phyloP scores from a whole-genome alignment of 2,888 invertebrate species.

The Tachina fera region DNA sequence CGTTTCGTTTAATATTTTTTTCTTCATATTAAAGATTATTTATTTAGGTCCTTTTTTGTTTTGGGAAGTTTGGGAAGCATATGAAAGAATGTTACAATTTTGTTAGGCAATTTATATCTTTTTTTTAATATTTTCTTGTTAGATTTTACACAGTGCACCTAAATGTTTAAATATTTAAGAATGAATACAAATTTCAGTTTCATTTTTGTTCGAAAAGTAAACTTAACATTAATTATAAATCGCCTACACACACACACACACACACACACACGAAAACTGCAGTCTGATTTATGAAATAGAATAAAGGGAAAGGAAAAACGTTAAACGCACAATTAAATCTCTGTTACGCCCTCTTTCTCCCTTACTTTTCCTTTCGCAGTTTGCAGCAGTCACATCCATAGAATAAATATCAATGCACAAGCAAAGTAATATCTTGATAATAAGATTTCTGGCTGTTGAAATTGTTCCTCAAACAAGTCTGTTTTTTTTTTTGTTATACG shows the following conservation, averaged over 20 bases:
- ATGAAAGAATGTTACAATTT: conserved; percentile 58
- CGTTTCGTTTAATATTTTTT: conserved; percentile 12
- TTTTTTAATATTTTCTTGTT: conserved; percentile 68
- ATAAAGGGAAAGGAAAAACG: not conserved
- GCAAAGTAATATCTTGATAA: conserved; percentile 42
- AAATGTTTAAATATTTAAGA: conserved; percentile 54
- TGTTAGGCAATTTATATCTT: conserved; percentile 37
- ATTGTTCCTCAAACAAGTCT: conserved; percentile 25
- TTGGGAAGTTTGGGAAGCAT: not conserved
- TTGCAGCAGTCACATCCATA: not conserved
- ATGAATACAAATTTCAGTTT: conserved; percentile 12
- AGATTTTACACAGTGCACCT: conserved; percentile 67
- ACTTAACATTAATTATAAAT: conserved; percentile 75
- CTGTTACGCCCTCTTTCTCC: conserved; percentile 76
- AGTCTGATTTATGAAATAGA: conserved; percentile 1
- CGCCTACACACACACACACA: conserved; percentile 69
- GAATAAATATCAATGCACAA: conserved; percentile 24
- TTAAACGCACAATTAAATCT: conserved; percentile 79
- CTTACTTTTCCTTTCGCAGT: conserved; percentile 9
- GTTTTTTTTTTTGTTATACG: not conserved
- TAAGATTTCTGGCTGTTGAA: conserved; percentile 21
- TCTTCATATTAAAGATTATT: conserved; percentile 21
- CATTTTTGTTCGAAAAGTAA: conserved; percentile 19
- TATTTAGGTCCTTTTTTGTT: conserved; percentile 57
- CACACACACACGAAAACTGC: conserved; percentile 56